Evolutionary conservation across 92 coral and sea anemone genomes (phyloP).

Genomic region (Diadumene lineata): DNA sequence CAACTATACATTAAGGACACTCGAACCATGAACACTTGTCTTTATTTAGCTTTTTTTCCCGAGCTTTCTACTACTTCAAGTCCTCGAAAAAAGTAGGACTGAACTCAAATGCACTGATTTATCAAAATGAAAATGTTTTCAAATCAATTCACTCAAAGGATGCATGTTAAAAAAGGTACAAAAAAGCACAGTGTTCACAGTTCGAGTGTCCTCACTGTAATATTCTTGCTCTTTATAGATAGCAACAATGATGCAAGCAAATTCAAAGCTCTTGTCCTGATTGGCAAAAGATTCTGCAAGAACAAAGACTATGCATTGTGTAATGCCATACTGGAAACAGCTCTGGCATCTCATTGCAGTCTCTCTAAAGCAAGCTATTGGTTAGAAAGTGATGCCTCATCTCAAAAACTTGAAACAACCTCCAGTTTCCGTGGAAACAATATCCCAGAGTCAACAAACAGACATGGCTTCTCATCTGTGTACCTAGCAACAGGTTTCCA

Average conservation of each 20-base stretch:
- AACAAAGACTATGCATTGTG: constrained; percentile 47
- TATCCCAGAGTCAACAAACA: constrained; percentile 7
- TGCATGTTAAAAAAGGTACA: too few species aligned
- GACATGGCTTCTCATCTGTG: constrained; percentile 38
- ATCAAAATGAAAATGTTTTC: too few species aligned
- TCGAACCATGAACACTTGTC: too few species aligned
- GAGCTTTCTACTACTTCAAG: too few species aligned
- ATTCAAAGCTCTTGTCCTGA: constrained; percentile 61
- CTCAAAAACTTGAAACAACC: not conserved
- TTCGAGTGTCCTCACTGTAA: too few species aligned
- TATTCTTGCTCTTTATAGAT: constrained; percentile 17
- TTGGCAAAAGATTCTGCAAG: constrained; percentile 62
- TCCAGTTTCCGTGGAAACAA: constrained; percentile 10
- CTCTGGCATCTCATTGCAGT: constrained; percentile 64
- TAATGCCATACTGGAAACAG: constrained; percentile 62
- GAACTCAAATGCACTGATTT: too few species aligned
- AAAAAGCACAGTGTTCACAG: too few species aligned
- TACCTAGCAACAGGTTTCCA: constrained; percentile 49
- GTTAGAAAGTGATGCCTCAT: not conserved
- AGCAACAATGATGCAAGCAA: constrained; percentile 42
- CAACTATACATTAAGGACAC: too few species aligned
- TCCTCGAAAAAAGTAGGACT: too few species aligned
- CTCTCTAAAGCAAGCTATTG: constrained; percentile 23
- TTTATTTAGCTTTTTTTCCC: too few species aligned
- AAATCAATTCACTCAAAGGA: not conserved